Conservation (phyloP, 2,888 invertebrate genomes). For the Philaethria dido region DNA sequence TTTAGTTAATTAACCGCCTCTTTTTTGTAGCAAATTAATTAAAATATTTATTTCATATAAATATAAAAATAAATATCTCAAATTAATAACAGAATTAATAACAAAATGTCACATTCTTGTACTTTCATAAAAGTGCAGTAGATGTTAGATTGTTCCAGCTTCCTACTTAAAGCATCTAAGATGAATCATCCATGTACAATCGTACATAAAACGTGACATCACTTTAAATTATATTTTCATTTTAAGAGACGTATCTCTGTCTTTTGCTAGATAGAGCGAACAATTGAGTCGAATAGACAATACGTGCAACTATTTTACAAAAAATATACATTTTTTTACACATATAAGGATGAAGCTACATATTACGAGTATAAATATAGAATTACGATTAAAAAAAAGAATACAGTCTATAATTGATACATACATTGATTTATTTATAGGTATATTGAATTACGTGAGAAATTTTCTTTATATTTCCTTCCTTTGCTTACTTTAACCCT, state of each 20-base stretch:
- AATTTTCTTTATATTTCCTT: too few relatives aligned
- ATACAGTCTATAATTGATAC: too few relatives aligned
- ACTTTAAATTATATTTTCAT: conserved; percentile 22
- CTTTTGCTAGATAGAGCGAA: conserved; percentile 9
- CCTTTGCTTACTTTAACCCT: background rate
- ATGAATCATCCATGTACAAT: conserved; percentile 17
- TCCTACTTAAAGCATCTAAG: conserved; percentile 3
- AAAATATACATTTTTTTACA: too few relatives aligned
- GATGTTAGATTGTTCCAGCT: conserved; percentile 19
- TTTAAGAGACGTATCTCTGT: background rate
- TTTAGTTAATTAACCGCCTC: too few relatives aligned
- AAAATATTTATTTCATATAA: too few relatives aligned
- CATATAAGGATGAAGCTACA: background rate
- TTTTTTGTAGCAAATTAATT: too few relatives aligned
- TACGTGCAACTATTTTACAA: background rate
- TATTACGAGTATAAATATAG: too few relatives aligned
- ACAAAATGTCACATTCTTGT: background rate
- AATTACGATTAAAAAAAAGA: too few relatives aligned
- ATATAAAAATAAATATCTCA: too few relatives aligned
- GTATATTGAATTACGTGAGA: too few relatives aligned
- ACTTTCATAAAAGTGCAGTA: conserved; percentile 13
- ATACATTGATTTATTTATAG: too few relatives aligned
- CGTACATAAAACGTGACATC: conserved; percentile 26
- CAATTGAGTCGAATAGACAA: background rate
- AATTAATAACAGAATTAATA: too few relatives aligned